phyloP scores from a whole-genome alignment of 30 jellyfish, hydroid and myxozoan species.

The Sanderia malayensis region DNA sequence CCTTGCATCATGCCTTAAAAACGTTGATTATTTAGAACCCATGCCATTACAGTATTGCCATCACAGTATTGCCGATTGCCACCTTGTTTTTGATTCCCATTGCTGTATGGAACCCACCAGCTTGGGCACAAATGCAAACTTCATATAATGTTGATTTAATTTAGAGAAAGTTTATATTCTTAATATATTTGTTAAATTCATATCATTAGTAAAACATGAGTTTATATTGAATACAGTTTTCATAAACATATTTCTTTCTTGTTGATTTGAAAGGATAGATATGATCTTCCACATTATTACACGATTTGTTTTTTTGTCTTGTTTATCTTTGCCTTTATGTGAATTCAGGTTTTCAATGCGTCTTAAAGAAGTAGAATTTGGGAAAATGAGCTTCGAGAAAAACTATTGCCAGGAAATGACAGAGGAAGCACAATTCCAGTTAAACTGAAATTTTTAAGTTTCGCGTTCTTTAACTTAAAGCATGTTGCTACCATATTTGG shows the following conservation, averaged over 20 bases:
- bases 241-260: slow-evolving; percentile 41
- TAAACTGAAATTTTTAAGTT: no score
- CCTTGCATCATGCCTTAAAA: neutral
- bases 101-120: neutral
- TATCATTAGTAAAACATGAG: slow-evolving; percentile 51
- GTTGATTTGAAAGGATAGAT: slow-evolving; percentile 69
- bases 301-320: neutral
- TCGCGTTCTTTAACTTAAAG: no score
- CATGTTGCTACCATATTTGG: slow-evolving; percentile 61
- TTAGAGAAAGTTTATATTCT: slow-evolving; percentile 57
- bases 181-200: slow-evolving; percentile 63
- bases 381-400: no score
- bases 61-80: neutral
- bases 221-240: slow-evolving; percentile 59
- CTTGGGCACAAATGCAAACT: neutral
- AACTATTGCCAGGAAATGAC: no score
- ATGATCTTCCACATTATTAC: slow-evolving; percentile 63
- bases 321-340: neutral
- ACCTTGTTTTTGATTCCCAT: neutral
- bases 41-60: neutral
- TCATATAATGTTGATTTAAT: slow-evolving; percentile 31
- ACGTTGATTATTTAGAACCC: no score
- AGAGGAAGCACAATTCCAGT: no score
- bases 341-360: no score
- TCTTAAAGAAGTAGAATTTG: no score